Base-by-base conservation (phyloP, 2,797 vertebrate species). In the Todus mexicanus region DNA sequence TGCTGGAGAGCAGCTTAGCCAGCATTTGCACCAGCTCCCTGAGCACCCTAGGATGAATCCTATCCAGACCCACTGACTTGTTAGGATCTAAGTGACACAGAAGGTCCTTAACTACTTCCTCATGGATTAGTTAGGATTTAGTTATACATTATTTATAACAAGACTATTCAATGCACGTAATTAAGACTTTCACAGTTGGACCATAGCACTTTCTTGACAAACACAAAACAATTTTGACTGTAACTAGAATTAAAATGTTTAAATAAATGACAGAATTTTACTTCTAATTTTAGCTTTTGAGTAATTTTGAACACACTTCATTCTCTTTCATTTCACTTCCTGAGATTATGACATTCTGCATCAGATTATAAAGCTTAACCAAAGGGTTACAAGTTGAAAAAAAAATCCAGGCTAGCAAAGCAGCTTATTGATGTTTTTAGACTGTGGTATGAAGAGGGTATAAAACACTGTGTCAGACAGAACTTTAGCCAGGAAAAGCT, bases 301-400 rank as follows among this genome's bases (percentile, higher is more conserved):
- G 66, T 70, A 10, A 60, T 72, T 94, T 77, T 75, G 70, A 87
- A 60, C 11, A 29, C 29, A 87, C 21, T 88, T 21, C 69, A 68
- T 85, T 83, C 60, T 90, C 71, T 61, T 78, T 94, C 71, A 92
- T 90, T 92, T 95, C 23, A 50, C 78, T 92, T 90, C 76, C 89
- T 89, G 59, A 47, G 91, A 96, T 96, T 95, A 97, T 37, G 92
- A 37, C 79, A 25, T 94, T 90, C 83, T 94, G 57, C 68, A 75
- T 77, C 81, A 87, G 95, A 94, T 95, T 95, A 96, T 89, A 82
- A 94, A 93, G 91, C 45, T 96, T 96, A 95, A 87, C 70, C 53
- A 54, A 12, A 91, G 60, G 70, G 92, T 91, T 91, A 90, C 92
- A 92, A 31, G 22, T 87, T 86, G 38, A 37, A 82, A 86, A 53